phyloP scores from a whole-genome alignment of 2,113 vertebrate genomes.

The Colius striatus region DNA sequence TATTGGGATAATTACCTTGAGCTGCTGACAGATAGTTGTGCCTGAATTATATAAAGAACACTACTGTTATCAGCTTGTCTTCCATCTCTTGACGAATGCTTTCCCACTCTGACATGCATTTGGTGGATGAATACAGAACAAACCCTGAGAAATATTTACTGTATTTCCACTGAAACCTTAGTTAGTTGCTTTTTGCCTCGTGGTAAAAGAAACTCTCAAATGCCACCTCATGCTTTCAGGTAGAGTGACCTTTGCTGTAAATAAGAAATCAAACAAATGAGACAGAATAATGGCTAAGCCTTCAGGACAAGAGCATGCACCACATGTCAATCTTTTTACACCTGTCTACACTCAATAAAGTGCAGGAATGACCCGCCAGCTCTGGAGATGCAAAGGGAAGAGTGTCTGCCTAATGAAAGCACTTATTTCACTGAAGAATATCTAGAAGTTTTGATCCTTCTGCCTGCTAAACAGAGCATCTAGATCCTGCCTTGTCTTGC shows the following conservation, averaged over 20 bases:
- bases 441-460: not conserved
- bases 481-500: not conserved
- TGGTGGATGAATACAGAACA: not conserved
- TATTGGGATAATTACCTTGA: constrained; percentile 64
- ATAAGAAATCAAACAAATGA: not conserved
- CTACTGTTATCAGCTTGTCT: not conserved
- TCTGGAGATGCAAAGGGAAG: not conserved
- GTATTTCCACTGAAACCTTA: not conserved
- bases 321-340: not conserved
- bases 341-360: not conserved
- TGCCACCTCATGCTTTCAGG: not conserved
- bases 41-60: constrained; percentile 46
- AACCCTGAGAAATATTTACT: not conserved
- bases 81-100: not conserved
- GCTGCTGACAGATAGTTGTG: constrained; percentile 47
- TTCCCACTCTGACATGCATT: not conserved
- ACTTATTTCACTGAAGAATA: accelerated
- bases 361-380: accelerated
- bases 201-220: not conserved
- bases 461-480: not conserved
- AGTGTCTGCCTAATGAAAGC: not conserved
- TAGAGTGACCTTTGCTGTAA: not conserved
- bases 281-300: not conserved
- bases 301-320: not conserved
- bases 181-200: not conserved